These are phyloP conservation scores for Aythya baeri DNA, from an alignment of 2,113 vertebrate species.

Conservation along the genomic window DNA sequence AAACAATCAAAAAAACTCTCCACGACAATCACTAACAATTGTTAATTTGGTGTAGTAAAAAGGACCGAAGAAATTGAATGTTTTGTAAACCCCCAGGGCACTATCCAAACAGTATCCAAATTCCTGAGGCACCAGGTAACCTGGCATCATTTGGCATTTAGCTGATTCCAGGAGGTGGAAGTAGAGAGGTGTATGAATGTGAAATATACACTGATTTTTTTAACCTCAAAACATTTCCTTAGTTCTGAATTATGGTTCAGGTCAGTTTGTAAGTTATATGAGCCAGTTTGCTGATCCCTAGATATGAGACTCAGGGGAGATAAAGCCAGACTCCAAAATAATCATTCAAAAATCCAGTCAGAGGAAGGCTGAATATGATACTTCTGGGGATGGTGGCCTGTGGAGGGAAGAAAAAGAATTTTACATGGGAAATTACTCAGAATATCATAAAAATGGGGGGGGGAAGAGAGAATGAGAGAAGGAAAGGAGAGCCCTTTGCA, in stretches of 20 bases:
- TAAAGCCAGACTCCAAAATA: constrained; percentile 63
- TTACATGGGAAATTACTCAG: constrained; percentile 51
- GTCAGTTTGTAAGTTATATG: constrained; percentile 48
- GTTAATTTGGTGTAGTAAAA: background rate
- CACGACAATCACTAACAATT: background rate
- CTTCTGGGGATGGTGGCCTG: constrained; percentile 48
- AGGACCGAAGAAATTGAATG: background rate
- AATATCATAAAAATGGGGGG: constrained; percentile 34
- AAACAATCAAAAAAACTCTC: background rate
- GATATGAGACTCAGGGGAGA: constrained; percentile 61
- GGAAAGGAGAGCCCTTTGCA: background rate
- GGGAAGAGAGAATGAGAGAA: background rate
- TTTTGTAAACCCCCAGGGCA: background rate
- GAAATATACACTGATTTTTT: background rate
- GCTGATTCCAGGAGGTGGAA: background rate
- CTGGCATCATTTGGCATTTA: background rate
- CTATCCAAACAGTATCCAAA: background rate
- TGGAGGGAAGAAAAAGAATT: constrained; percentile 54
- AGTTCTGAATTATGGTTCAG: constrained; percentile 54
- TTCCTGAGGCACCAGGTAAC: background rate
- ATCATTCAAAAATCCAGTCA: constrained; percentile 61
- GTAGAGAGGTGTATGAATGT: background rate
- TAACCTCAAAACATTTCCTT: constrained; percentile 33
- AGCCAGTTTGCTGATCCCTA: constrained; percentile 60
- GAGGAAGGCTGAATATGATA: constrained; percentile 61